phyloP scores from a whole-genome alignment of 2,888 invertebrate species.

The Bombyx huttoni region DNA sequence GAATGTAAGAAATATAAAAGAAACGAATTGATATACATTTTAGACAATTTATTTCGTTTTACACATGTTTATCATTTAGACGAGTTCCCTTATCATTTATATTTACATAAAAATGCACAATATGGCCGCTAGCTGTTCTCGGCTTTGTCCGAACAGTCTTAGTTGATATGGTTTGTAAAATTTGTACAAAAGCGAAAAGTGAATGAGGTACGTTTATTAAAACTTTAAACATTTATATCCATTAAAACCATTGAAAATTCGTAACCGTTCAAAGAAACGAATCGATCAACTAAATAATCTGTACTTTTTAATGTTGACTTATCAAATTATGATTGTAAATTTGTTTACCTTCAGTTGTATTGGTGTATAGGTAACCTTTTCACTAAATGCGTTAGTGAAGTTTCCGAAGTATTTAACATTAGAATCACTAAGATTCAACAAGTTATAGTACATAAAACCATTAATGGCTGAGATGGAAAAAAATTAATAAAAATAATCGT shows the following conservation, averaged over 20 bases:
- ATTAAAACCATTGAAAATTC: too few species aligned
- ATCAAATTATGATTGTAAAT: too few species aligned
- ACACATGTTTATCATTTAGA: slow-evolving; percentile 66
- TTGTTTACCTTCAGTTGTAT: too few species aligned
- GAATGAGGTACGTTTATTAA: too few species aligned
- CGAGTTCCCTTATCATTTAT: slow-evolving; percentile 50
- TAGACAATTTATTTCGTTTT: slow-evolving; percentile 70
- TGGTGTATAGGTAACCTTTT: too few species aligned
- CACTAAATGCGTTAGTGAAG: neutral
- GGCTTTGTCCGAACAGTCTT: slow-evolving; percentile 37
- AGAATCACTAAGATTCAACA: neutral
- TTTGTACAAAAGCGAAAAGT: slow-evolving; percentile 11
- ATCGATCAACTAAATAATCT: too few species aligned
- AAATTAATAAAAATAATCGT: slow-evolving; percentile 1
- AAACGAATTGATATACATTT: slow-evolving; percentile 37
- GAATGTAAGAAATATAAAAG: slow-evolving; percentile 4
- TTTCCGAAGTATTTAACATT: too few species aligned
- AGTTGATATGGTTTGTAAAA: slow-evolving; percentile 34
- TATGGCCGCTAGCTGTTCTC: slow-evolving; percentile 36
- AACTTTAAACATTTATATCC: too few species aligned
- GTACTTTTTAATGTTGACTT: too few species aligned
- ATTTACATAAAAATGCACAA: slow-evolving; percentile 65
- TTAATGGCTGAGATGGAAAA: neutral
- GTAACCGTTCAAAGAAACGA: too few species aligned
- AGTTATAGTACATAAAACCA: too few species aligned